A percentile compares a stretch with the other conserved stretches of the same genome.
Evolutionary conservation across 2,797 vertebrate species (phyloP).

Genomic region (Selene dorsalis): DNA sequence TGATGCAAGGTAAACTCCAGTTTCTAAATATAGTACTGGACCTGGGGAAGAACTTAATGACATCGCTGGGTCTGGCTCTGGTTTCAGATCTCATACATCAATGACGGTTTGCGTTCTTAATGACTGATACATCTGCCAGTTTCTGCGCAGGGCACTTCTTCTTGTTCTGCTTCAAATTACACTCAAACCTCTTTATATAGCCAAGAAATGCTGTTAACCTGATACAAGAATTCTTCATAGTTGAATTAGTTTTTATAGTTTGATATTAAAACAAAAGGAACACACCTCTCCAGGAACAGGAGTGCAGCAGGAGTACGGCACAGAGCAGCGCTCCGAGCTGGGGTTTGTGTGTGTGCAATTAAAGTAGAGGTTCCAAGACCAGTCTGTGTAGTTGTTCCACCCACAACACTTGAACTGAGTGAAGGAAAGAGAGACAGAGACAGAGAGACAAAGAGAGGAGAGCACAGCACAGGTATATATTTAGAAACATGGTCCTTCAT

Average conservation of each 20-base stretch:
- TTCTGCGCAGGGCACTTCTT: not conserved
- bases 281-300: constrained; percentile 83
- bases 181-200: not conserved
- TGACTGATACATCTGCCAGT: not conserved
- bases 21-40: not conserved
- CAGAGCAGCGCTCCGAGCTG: constrained; percentile 82
- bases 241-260: not conserved
- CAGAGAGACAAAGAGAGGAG: not conserved
- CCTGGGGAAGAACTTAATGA: not conserved
- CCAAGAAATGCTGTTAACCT: not conserved
- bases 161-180: not conserved
- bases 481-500: constrained; percentile 49
- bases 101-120: not conserved
- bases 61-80: not conserved
- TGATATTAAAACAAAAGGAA: too few species aligned
- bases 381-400: constrained; percentile 86
- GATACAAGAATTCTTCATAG: not conserved
- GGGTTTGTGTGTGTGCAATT: constrained; percentile 84
- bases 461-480: constrained; percentile 40
- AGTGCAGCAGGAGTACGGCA: constrained; percentile 85
- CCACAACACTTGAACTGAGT: constrained; percentile 85
- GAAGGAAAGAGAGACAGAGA: not conserved
- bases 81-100: not conserved
- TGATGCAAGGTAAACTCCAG: not conserved
- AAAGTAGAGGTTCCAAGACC: constrained; percentile 87